These are phyloP conservation scores for Squalus acanthias DNA, from an alignment of 2,797 vertebrate genomes.

Conservation along the genomic window DNA sequence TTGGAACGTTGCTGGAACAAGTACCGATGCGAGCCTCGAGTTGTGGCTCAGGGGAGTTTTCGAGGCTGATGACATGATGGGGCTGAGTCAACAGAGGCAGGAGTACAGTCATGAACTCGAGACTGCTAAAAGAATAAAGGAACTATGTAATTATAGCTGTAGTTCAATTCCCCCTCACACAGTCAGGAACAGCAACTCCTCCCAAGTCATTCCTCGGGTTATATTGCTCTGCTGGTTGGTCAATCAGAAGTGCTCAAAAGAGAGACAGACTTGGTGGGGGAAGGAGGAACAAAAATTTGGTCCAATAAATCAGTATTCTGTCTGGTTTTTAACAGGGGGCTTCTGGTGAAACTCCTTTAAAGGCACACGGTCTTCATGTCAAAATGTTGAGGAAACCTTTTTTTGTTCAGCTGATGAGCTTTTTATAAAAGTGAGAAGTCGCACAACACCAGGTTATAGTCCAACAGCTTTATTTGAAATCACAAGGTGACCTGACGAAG, in stretches of 20 bases:
- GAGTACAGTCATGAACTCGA: background rate
- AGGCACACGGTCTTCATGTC: background rate
- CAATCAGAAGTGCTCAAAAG: background rate
- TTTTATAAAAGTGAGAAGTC: too few species aligned
- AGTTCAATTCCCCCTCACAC: background rate
- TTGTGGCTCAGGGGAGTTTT: background rate
- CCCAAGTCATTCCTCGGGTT: background rate
- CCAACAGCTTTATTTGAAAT: too few species aligned
- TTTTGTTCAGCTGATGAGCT: background rate
- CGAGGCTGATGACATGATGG: background rate
- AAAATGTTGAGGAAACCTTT: background rate
- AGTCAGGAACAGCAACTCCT: background rate
- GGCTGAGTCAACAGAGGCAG: constrained; percentile 4
- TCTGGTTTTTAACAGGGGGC: background rate
- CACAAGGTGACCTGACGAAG: too few species aligned
- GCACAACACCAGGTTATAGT: too few species aligned
- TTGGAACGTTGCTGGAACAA: background rate
- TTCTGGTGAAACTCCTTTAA: background rate
- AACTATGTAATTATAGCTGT: background rate
- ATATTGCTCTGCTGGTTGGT: background rate
- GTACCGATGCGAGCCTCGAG: background rate
- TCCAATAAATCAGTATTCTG: background rate
- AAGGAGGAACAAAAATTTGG: background rate
- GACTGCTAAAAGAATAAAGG: background rate
- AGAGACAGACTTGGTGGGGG: background rate